Percentiles rank a stretch among this genome's conserved stretches.
phyloP scores from a whole-genome alignment of 2,797 vertebrate species.

The Nannoperca australis region DNA sequence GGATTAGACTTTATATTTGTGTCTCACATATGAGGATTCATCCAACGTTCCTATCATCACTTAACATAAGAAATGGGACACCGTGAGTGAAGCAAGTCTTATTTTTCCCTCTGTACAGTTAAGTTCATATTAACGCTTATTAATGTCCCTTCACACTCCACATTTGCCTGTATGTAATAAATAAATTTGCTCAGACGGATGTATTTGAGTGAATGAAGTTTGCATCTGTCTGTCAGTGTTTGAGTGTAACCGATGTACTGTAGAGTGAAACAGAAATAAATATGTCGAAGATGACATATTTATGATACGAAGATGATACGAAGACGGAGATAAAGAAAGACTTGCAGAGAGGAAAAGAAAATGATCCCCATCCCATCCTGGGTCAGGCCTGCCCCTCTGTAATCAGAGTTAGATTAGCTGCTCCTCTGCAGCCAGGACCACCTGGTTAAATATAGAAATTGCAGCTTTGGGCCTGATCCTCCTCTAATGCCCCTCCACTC shows the following conservation, averaged over 20 bases:
- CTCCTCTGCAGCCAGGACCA: slow-evolving; percentile 67
- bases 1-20: slow-evolving; percentile 20
- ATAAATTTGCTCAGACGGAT: neutral
- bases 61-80: slow-evolving; percentile 9
- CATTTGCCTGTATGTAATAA: neutral
- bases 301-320: too few species aligned
- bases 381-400: slow-evolving; percentile 65
- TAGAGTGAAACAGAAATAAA: slow-evolving; percentile 8
- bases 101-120: neutral
- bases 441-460: slow-evolving; percentile 78
- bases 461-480: slow-evolving; percentile 81
- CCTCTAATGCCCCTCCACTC: slow-evolving; percentile 76
- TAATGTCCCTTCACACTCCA: neutral
- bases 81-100: slow-evolving; percentile 1
- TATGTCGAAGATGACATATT: too few species aligned
- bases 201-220: slow-evolving; percentile 5
- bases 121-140: neutral
- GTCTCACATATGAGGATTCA: slow-evolving; percentile 20
- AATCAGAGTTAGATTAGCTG: slow-evolving; percentile 83
- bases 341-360: slow-evolving; percentile 55
- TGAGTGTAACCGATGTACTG: neutral
- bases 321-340: slow-evolving; percentile 37
- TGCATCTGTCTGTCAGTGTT: slow-evolving; percentile 6
- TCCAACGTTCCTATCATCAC: slow-evolving; percentile 2
- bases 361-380: slow-evolving; percentile 50